Base-by-base conservation (phyloP, 2,797 vertebrate species). In the Arctocebus calabarensis region DNA sequence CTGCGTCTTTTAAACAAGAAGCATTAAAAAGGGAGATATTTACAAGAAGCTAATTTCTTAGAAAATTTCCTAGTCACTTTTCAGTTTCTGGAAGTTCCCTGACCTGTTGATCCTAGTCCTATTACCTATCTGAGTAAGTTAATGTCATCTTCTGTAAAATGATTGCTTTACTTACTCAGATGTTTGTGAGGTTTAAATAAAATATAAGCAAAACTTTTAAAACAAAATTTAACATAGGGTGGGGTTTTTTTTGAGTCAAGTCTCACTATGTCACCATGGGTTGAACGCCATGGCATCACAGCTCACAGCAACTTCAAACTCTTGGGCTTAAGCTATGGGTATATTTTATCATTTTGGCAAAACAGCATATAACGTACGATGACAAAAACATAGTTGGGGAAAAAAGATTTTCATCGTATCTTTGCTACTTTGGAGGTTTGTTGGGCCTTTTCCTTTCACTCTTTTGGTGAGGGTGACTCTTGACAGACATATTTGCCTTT, bases 1-100 rank as follows among this genome's bases (percentile, higher is more conserved):
- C 22, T 29, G 84, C 34, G 32, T 92, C 61, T 91, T 94, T 84
- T 34, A 71, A 94, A 82, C 66, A 84, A 95, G 29, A 64, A 70
- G 7, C 6, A 78, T 85, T 92, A 40, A 5, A 71, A 88, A 75
- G 68, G 55, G 22, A 90, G 45, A 55, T 45, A n/a, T 88, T 93
- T 87, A 83, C 11, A 78, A 90, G 89, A 93, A 43, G 70, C 57
- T 84, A 85, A 84, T 25, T 52, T 85, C 59, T 91, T 88, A 45
- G 32, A 71, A 75, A 68, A 74, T 61, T 82, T 82, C 70, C 52
- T 75, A 71, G 22, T 45, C 57, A 32, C 64, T 71, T 96, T 73
- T 59, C 40, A 40, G 1, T 86, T 84, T 90, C 25, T 83, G 37
- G 34, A 20, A 40, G 83, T 70, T 70, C 37, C 0, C 1, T 34